phyloP scores from a whole-genome alignment of 2,113 vertebrate species.

The Lepidothrix coronata region DNA sequence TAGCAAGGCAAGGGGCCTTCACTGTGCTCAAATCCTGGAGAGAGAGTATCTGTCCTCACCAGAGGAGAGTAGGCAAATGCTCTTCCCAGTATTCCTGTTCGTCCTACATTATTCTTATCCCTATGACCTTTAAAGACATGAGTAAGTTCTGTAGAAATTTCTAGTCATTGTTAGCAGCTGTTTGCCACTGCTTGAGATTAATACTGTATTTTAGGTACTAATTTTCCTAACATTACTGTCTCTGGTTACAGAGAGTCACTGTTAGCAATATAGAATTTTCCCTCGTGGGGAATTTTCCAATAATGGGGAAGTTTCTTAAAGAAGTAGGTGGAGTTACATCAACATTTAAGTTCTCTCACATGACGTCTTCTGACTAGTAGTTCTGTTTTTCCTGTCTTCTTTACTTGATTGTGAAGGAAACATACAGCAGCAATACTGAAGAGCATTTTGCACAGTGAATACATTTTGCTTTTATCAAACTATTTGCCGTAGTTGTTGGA shows the following conservation, averaged over 20 bases:
- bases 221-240: not conserved
- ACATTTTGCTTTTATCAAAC: not conserved
- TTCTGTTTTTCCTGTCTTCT: not conserved
- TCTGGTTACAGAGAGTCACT: not conserved
- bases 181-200: not conserved
- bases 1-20: not conserved
- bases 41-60: not conserved
- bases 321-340: not conserved
- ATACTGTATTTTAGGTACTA: not conserved
- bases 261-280: slow-evolving; percentile 30
- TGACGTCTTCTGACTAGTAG: not conserved
- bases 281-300: slow-evolving; percentile 31
- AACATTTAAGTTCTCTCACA: not conserved
- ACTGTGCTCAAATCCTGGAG: not conserved
- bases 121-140: not conserved
- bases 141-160: not conserved
- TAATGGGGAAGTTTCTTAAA: slow-evolving; percentile 34
- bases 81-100: not conserved
- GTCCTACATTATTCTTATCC: not conserved
- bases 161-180: not conserved
- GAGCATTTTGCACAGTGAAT: not conserved
- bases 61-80: not conserved
- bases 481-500: not conserved
- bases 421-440: not conserved
- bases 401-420: not conserved